A percentile compares a stretch with the other conserved stretches of the same genome.
These are phyloP conservation scores for Drosophila stalkeri DNA, from an alignment of 2,888 invertebrate species.

Conservation along the genomic window DNA sequence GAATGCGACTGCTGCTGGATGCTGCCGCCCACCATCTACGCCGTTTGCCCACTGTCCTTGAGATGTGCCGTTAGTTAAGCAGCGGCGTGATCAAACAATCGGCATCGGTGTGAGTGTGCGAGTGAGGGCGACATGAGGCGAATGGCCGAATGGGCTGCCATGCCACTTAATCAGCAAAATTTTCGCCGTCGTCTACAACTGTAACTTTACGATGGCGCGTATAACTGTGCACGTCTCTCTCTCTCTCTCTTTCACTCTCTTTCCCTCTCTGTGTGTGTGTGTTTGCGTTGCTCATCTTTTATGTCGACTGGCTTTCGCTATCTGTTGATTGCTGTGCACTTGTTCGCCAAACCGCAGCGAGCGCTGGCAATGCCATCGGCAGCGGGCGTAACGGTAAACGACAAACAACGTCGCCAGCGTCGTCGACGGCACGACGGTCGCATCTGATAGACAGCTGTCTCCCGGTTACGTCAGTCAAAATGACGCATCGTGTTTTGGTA, in stretches of 20 bases:
- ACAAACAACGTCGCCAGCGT: constrained; percentile 40
- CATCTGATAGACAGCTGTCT: constrained; percentile 85
- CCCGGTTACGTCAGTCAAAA: constrained; percentile 86
- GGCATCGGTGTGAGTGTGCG: not conserved
- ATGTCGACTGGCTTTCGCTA: constrained; percentile 20
- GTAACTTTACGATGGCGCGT: constrained; percentile 36
- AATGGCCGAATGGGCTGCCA: not conserved
- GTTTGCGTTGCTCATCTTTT: constrained; percentile 40
- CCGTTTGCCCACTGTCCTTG: constrained; percentile 49
- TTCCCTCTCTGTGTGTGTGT: constrained; percentile 13
- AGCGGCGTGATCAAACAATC: constrained; percentile 37
- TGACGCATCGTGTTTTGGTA: constrained; percentile 86
- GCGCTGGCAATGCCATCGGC: constrained; percentile 71
- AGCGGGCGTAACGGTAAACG: constrained; percentile 78
- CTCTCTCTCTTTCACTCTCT: not conserved
- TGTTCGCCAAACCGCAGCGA: constrained; percentile 83
- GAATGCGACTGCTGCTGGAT: constrained; percentile 67
- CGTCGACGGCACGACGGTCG: constrained; percentile 66
- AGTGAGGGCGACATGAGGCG: not conserved
- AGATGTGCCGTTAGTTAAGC: constrained; percentile 42
- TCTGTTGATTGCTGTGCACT: constrained; percentile 78
- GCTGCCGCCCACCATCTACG: constrained; percentile 20
- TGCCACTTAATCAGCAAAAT: constrained; percentile 35
- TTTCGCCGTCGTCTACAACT: constrained; percentile 35
- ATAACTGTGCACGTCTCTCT: constrained; percentile 3